phyloP scores from a whole-genome alignment of 2,113 vertebrate genomes.

The Accipiter cooperii region DNA sequence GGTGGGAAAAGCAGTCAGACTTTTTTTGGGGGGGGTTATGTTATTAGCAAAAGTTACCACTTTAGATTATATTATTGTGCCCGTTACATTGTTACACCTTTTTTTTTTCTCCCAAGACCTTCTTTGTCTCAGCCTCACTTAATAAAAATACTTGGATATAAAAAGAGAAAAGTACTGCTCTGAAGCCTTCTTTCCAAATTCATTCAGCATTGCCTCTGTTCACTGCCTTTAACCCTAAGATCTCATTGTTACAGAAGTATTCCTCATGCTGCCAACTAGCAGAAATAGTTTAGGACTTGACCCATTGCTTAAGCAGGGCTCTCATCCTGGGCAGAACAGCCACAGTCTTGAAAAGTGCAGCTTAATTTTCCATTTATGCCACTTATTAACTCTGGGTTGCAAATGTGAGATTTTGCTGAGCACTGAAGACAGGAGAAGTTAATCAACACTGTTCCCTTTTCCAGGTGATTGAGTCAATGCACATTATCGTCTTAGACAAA shows the following conservation, averaged over 20 bases:
- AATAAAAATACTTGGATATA: constrained; percentile 26
- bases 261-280: background rate
- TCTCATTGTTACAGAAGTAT: background rate
- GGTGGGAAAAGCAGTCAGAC: background rate
- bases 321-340: background rate
- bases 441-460: background rate
- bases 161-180: background rate
- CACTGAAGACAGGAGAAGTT: background rate
- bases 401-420: background rate
- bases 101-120: background rate
- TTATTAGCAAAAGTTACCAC: background rate
- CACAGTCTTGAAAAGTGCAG: background rate
- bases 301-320: background rate
- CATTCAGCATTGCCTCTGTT: background rate
- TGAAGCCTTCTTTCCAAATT: background rate
- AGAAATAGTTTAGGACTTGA: background rate
- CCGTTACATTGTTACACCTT: background rate
- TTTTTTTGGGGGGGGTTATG: rapidly evolving
- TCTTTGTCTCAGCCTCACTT: background rate
- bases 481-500: background rate
- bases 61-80: background rate
- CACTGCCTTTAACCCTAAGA: background rate
- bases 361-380: background rate
- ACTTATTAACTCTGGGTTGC: background rate
- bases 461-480: background rate